phyloP scores from a whole-genome alignment of 2,113 vertebrate species.

The Excalfactoria chinensis region DNA sequence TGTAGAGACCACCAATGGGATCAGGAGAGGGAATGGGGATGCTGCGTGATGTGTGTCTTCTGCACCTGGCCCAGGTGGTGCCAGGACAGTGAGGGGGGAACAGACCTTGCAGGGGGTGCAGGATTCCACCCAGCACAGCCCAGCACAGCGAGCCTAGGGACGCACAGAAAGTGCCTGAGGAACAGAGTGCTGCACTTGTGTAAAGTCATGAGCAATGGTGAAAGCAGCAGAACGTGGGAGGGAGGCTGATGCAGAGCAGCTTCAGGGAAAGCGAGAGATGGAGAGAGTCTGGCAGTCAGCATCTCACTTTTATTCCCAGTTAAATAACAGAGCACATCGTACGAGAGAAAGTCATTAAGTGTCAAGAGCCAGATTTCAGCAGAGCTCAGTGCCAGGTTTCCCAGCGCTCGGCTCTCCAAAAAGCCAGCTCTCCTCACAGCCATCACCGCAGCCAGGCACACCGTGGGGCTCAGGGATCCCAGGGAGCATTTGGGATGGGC shows the following conservation, averaged over 20 bases:
- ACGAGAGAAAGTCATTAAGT: constrained; percentile 51
- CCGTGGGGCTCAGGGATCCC: background rate
- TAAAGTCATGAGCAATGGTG: constrained; percentile 34
- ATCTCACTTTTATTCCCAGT: constrained; percentile 11
- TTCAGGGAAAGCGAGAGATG: constrained; percentile 22
- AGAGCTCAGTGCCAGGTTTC: constrained; percentile 45
- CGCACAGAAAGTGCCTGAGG: background rate
- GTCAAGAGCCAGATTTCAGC: constrained; percentile 42
- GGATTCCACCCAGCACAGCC: background rate
- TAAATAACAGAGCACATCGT: constrained; percentile 4
- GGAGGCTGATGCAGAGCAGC: constrained; percentile 18
- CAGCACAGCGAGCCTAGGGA: background rate
- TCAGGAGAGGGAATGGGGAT: background rate
- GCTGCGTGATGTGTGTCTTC: background rate
- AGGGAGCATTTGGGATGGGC: accelerated
- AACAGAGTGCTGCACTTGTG: background rate
- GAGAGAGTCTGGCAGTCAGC: constrained; percentile 31
- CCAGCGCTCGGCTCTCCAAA: constrained; percentile 19
- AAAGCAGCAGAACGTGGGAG: constrained; percentile 53
- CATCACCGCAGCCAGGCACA: background rate
- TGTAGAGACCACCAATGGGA: background rate
- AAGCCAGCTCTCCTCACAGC: background rate
- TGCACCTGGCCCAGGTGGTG: accelerated
- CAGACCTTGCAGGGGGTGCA: background rate
- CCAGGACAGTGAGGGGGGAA: background rate